Conservation (phyloP, 2,888 invertebrate genomes). For the Clostera curtula region DNA sequence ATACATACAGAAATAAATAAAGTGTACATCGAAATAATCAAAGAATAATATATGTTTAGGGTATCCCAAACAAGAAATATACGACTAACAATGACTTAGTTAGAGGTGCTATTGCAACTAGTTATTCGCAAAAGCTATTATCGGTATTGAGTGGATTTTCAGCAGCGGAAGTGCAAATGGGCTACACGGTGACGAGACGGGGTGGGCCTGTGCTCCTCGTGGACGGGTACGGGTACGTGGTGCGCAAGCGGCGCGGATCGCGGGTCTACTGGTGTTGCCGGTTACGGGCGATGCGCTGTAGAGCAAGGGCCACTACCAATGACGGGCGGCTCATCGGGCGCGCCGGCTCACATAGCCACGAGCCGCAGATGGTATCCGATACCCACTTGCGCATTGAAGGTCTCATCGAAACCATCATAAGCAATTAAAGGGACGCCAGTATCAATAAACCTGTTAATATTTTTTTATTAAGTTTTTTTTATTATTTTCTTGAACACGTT, state of each 20-base stretch:
- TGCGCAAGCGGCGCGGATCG: slow-evolving; percentile 56
- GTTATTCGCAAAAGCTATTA: slow-evolving; percentile 4
- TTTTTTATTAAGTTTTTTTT: neutral
- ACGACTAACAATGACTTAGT: no score
- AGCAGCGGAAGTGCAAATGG: slow-evolving; percentile 37
- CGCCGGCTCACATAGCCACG: slow-evolving; percentile 42
- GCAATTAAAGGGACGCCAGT: slow-evolving; percentile 12
- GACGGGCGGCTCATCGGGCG: slow-evolving; percentile 44
- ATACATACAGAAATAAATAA: no score
- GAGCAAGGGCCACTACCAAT: slow-evolving; percentile 52
- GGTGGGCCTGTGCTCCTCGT: slow-evolving; percentile 60
- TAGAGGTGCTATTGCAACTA: no score
- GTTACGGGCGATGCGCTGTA: slow-evolving; percentile 44
- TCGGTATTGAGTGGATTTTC: slow-evolving; percentile 8
- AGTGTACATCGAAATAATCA: no score
- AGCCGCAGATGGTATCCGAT: slow-evolving; percentile 29
- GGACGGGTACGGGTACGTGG: slow-evolving; percentile 52
- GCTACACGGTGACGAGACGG: slow-evolving; percentile 59
- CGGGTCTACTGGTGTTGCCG: slow-evolving; percentile 66
- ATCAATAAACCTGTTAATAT: neutral
- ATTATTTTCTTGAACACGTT: no score
- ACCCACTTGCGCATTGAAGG: slow-evolving; percentile 54
- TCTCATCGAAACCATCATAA: slow-evolving; percentile 54
- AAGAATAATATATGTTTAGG: no score
- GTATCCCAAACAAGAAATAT: no score